Evolutionary conservation across 2,888 invertebrate species (phyloP), one percentile per base, ranked within the genome.

Genomic region (Amphipoea oculea): DNA sequence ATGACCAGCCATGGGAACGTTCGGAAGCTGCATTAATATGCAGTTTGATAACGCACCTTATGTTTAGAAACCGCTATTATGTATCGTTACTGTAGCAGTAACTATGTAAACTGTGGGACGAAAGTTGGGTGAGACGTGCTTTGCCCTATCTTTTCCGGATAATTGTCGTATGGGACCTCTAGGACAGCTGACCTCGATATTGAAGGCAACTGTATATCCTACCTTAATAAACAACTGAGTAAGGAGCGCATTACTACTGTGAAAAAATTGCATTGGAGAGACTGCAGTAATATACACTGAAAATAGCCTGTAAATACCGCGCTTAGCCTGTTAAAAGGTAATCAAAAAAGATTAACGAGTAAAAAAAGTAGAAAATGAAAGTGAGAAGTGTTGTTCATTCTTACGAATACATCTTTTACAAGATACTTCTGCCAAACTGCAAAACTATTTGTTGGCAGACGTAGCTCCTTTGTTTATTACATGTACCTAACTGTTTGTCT

Each of bases 11-110:
- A 84, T 87, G 84, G 86, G 88, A 87, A 89, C 84, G 87, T 88
- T 86, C 88, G 87, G 89, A 89, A 90, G 91, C 90, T 81, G 81
- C 82, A 88, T 90, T 87, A 88, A 89, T 90, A 90, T 87, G 85
- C 87, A 83, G 83, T 87, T 84, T 89, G 86, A 89, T 89, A 82
- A 81, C 45, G 65, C 51, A 81, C 17, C 60, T 36, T 45, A 69
- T 68, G 72, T 73, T 23, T 73, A 51, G 60, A 76, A 36, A 82
- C 79, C 79, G 77, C 74, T 85, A 79, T 82, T 82, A 71, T 76
- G 42, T 78, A 73, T 80, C 51, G 68, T 81, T 79, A 77, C 60
- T 85, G 76, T 85, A 78, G 57, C 60, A 54, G 76, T 77, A n/a
- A 60, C 5, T 66, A n/a, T 57, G 70, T 48, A 65, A 66, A 54